Evolutionary conservation across 2,113 vertebrate genomes (phyloP).

Genomic region (Elephas maximus): DNA sequence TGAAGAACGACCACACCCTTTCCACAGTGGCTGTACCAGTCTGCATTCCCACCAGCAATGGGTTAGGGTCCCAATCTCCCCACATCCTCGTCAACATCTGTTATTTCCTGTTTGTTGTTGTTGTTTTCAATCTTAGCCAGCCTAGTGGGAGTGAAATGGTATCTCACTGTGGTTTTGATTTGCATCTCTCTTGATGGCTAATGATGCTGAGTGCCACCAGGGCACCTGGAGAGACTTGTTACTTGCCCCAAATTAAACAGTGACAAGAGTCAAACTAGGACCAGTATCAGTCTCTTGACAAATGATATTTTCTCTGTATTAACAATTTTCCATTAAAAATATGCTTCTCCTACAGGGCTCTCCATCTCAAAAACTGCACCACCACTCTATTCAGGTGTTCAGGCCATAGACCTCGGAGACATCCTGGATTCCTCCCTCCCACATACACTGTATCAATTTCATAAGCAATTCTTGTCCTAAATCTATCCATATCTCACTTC

Average conservation of each 20-base stretch:
- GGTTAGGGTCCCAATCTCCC: no score
- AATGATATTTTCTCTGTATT: neutral
- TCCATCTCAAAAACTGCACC: conserved; percentile 4
- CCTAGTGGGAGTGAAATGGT: no score
- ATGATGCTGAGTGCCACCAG: neutral
- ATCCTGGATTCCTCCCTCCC: neutral
- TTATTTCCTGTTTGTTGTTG: no score
- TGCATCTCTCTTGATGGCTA: no score
- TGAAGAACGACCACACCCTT: neutral
- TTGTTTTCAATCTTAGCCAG: no score
- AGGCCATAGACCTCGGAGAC: neutral
- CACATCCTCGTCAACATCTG: no score
- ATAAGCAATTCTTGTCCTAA: neutral
- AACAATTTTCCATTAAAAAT: neutral
- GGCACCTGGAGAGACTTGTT: neutral
- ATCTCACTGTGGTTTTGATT: no score
- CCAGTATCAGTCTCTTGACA: neutral
- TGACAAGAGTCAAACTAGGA: neutral
- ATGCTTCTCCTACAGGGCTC: neutral
- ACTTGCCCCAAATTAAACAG: neutral
- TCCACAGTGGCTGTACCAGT: neutral
- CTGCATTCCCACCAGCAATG: neutral
- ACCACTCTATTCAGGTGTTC: neutral
- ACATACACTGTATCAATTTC: neutral
- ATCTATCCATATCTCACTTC: neutral